Evolutionary conservation across 1,140 invertebrate genomes (phyloP).

Genomic region (Heliconius eleuchia): DNA sequence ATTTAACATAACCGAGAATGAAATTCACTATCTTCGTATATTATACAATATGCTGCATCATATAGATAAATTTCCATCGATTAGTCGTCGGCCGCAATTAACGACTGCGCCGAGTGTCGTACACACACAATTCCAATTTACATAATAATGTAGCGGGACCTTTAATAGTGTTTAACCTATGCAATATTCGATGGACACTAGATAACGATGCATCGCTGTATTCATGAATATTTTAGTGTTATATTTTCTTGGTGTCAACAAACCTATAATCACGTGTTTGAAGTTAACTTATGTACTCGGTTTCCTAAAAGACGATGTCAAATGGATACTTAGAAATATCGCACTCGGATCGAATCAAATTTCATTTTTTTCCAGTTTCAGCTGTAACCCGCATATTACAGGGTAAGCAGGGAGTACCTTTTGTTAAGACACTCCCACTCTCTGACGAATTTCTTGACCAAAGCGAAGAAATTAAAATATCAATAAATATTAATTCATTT

Average conservation of each 20-base stretch:
- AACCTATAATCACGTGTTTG: neutral
- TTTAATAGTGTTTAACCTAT: constrained; percentile 40
- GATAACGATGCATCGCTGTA: constrained; percentile 32
- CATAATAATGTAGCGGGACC: constrained; percentile 33
- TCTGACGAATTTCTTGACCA: too few species aligned
- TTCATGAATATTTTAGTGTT: constrained; percentile 36
- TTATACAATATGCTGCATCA: neutral
- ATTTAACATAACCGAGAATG: neutral
- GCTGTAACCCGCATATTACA: too few species aligned
- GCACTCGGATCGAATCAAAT: too few species aligned
- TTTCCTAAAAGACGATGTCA: neutral
- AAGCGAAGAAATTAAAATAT: too few species aligned
- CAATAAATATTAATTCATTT: too few species aligned
- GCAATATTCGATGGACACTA: constrained; percentile 36
- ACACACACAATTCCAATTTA: constrained; percentile 37
- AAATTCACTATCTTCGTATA: neutral
- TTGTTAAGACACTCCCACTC: too few species aligned
- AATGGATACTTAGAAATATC: too few species aligned
- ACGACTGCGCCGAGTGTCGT: constrained; percentile 16
- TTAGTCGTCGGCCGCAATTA: constrained; percentile 15
- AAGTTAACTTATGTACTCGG: neutral
- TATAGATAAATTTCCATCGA: constrained; percentile 6
- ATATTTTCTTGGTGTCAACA: constrained; percentile 24
- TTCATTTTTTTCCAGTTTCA: neutral
- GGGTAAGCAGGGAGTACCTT: neutral